These are phyloP conservation scores for Triplophysa bombifrons DNA, from an alignment of 2,797 vertebrate genomes.

Conservation along the genomic window DNA sequence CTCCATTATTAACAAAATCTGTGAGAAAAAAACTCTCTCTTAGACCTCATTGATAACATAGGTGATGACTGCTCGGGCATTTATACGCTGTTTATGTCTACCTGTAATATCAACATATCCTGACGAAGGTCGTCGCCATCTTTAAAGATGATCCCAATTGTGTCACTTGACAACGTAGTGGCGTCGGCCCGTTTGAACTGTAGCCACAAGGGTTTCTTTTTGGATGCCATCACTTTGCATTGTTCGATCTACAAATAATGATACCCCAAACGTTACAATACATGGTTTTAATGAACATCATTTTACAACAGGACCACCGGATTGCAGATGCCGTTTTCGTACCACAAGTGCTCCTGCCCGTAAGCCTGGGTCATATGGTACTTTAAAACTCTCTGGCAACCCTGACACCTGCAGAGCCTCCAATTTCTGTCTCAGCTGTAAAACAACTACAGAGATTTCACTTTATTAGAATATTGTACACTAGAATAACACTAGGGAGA, in stretches of 20 bases:
- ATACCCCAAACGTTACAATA: not conserved
- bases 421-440: constrained; percentile 92
- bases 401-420: constrained; percentile 87
- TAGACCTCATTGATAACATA: not conserved
- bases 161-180: constrained; percentile 89
- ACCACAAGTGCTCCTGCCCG: constrained; percentile 91
- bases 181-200: constrained; percentile 94
- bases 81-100: constrained; percentile 55
- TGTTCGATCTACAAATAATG: constrained; percentile 85
- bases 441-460: constrained; percentile 78
- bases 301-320: too few species aligned
- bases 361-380: constrained; percentile 95
- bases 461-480: too few species aligned
- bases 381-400: constrained; percentile 89
- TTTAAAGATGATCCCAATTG: constrained; percentile 98
- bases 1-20: constrained; percentile 98
- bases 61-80: not conserved
- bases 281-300: not conserved
- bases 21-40: constrained; percentile 40
- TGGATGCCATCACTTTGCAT: constrained; percentile 99
- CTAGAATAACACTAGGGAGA: not conserved
- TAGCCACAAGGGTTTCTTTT: constrained; percentile 98
- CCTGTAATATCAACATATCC: constrained; percentile 99
- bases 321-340: constrained; percentile 45
- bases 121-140: constrained; percentile 96